Evolutionary conservation across 2,888 invertebrate species (phyloP).

Genomic region (Cryptocephalus primarius): DNA sequence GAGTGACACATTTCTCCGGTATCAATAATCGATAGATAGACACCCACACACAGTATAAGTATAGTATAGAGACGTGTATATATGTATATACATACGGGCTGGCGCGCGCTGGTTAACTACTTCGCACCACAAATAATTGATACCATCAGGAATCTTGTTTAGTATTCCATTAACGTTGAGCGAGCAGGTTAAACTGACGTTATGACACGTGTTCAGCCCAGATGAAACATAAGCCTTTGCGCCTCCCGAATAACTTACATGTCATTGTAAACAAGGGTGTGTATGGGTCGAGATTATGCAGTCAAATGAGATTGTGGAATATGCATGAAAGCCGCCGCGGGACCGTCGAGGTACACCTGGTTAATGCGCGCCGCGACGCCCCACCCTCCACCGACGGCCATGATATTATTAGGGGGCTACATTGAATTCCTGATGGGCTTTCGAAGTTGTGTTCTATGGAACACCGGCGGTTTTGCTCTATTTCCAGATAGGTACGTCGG

Average conservation of each 20-base stretch:
- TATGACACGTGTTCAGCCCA: constrained; percentile 16
- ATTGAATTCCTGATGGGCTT: not conserved
- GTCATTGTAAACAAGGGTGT: constrained; percentile 32
- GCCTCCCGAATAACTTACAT: constrained; percentile 22
- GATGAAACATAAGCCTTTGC: constrained; percentile 14
- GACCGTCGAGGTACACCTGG: constrained; percentile 10
- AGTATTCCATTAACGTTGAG: constrained; percentile 15
- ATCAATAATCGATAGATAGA: no score
- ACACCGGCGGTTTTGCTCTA: no score
- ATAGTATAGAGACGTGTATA: no score
- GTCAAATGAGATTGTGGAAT: constrained; percentile 38
- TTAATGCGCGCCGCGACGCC: not conserved
- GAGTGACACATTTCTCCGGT: no score
- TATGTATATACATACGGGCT: no score
- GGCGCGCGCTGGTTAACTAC: no score
- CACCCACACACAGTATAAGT: no score
- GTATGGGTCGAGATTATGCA: constrained; percentile 33
- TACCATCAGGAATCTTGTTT: constrained; percentile 11
- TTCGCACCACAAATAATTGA: constrained; percentile 9
- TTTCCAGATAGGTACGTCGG: no score
- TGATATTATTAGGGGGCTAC: not conserved
- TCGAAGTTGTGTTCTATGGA: not conserved
- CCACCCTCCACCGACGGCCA: not conserved
- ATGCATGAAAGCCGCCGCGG: constrained; percentile 34
- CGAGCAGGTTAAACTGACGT: constrained; percentile 12